phyloP scores from a whole-genome alignment of 2,888 invertebrate genomes.

The Ectobius pallidus region DNA sequence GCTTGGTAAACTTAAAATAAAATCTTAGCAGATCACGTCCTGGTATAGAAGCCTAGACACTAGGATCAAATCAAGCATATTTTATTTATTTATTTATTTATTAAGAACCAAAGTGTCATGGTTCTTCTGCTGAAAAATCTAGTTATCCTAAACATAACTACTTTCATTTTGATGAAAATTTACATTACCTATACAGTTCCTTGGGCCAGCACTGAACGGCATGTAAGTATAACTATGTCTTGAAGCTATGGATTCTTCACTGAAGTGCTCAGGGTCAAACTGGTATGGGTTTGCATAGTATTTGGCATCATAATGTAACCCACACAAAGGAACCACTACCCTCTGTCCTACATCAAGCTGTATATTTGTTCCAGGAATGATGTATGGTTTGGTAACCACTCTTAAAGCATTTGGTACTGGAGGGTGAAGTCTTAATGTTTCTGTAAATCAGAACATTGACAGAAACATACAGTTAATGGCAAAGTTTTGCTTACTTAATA shows the following conservation, averaged over 20 bases:
- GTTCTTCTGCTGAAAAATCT: too few relatives aligned
- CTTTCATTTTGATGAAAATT: too few relatives aligned
- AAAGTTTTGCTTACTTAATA: too few relatives aligned
- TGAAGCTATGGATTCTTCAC: neutral
- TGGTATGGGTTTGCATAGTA: neutral
- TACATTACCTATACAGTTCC: slow-evolving; percentile 3
- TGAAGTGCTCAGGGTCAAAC: neutral
- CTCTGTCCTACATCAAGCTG: neutral
- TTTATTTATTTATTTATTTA: too few relatives aligned
- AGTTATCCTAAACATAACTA: too few relatives aligned
- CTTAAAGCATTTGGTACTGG: neutral
- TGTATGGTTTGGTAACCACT: neutral
- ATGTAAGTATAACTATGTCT: neutral
- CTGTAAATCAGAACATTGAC: neutral
- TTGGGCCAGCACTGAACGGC: neutral
- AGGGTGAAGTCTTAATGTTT: neutral
- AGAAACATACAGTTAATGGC: neutral
- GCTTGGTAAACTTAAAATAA: too few relatives aligned
- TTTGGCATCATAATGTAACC: neutral
- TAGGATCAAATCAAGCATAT: too few relatives aligned
- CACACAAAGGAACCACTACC: neutral
- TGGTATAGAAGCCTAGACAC: too few relatives aligned
- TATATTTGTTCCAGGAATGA: neutral
- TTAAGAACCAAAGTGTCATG: too few relatives aligned
- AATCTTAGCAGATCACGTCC: too few relatives aligned